Evolutionary conservation across 1,140 invertebrate species (phyloP), one percentile per base, ranked within the genome.

Genomic region (Pectinophora gossypiella): DNA sequence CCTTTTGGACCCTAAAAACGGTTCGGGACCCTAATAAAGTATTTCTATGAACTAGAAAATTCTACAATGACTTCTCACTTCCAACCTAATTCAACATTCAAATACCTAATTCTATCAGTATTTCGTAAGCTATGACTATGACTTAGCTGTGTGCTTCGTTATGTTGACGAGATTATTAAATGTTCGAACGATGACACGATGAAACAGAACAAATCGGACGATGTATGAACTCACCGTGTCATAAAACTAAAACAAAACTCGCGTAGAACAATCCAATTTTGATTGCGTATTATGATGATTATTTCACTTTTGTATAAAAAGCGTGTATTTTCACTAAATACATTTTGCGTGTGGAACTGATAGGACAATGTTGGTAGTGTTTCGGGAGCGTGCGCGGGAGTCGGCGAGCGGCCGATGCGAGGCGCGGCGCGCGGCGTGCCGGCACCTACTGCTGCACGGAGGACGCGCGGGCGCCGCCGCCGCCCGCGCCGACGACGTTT

Each of bases 401-500:
- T 3, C 5, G 15, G 44, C 20, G 19, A 4, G 51, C 27, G 18
- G 40, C 42, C 3, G 5, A 19, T 16, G 46, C 46, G 21, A 1
- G 22, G 23, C 54, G 53, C 62, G 60, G 40, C 61, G 60, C 62
- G 64, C 72, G 64, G 57, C 71, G 70, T 58, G 55, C 64, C 54
- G 62, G 57, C 54, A 61, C 64, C 56, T 67, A 82, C 81, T 82
- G 71, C 61, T 69, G 67, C 51, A 58, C 72, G 65, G 64, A 75
- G 64, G 68, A 64, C 64, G 69, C 59, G 54, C 64, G 64, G 35
- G 54, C 62, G 59, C 59, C 61, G 64, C 48, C 59, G 68, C 68
- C 65, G 48, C 68, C 64, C 72, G 68, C 61, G 66, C 48, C 62
- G 58, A 55, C 70, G 72, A 83, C 83, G 79, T 76, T 84, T 86